Percentiles rank a stretch among this genome's conserved stretches.
These are phyloP conservation scores for Vespertilio murinus DNA, from an alignment of 2,797 vertebrate species.

Conservation along the genomic window DNA sequence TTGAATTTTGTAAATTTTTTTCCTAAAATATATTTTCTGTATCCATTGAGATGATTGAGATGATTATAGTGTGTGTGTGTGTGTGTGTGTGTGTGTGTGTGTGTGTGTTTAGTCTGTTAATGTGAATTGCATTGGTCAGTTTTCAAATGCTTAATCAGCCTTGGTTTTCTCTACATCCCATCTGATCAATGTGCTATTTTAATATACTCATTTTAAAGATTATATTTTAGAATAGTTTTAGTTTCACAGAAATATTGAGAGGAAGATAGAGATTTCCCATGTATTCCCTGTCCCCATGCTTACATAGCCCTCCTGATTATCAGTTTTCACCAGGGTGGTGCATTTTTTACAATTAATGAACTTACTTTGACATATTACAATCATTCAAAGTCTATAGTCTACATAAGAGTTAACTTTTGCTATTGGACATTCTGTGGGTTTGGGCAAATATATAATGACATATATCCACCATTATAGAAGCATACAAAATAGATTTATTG, in stretches of 20 bases:
- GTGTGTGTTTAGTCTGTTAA: background rate
- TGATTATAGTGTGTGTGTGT: background rate
- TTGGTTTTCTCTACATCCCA: background rate
- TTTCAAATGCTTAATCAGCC: background rate
- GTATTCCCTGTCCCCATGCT: background rate
- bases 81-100: background rate
- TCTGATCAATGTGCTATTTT: background rate
- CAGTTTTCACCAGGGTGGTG: background rate
- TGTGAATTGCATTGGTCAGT: background rate
- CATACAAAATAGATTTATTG: background rate
- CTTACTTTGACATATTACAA: background rate
- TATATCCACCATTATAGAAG: background rate
- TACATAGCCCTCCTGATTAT: background rate
- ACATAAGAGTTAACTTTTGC: background rate
- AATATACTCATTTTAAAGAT: background rate
- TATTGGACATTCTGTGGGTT: background rate
- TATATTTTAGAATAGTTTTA: background rate
- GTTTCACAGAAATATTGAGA: background rate
- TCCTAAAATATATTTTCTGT: background rate
- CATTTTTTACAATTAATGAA: background rate
- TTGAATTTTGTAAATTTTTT: background rate
- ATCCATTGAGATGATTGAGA: background rate
- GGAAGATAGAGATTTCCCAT: background rate
- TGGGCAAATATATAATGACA: background rate
- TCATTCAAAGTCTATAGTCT: background rate